Conservation (phyloP, 2,113 vertebrate genomes). For the Geococcyx californianus region DNA sequence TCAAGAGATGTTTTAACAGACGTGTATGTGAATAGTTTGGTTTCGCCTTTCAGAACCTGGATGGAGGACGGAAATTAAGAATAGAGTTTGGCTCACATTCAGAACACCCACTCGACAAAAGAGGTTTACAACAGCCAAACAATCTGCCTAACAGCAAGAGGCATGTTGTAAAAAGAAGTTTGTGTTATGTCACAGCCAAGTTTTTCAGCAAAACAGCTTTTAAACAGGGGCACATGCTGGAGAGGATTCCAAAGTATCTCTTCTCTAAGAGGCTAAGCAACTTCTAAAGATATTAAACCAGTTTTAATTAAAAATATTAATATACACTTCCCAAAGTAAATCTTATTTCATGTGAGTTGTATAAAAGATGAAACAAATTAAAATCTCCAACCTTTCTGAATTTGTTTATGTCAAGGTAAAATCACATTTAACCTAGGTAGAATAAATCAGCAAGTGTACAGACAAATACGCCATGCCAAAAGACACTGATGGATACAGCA, state of each 20-base stretch:
- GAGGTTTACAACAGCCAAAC: conserved; percentile 15
- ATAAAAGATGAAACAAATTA: neutral
- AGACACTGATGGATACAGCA: neutral
- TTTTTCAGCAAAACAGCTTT: neutral
- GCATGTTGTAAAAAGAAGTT: conserved; percentile 7
- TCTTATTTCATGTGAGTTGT: neutral
- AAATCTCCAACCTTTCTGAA: neutral
- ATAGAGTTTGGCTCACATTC: neutral
- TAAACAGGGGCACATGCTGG: neutral
- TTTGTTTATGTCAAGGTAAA: neutral
- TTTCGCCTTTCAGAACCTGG: neutral
- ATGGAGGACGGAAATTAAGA: neutral
- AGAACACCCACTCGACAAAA: conserved; percentile 38
- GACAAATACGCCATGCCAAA: neutral
- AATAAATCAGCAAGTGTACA: neutral
- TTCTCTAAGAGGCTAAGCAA: neutral
- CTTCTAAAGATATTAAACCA: neutral
- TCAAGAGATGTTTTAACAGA: neutral
- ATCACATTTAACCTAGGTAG: neutral
- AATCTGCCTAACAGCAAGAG: neutral
- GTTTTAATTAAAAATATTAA: neutral
- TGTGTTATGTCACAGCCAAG: conserved; percentile 1
- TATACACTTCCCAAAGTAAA: neutral
- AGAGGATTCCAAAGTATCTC: neutral
- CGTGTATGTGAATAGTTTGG: neutral